phyloP scores from a whole-genome alignment of 2,797 vertebrate species.

The Hyperoplus lanceolatus region DNA sequence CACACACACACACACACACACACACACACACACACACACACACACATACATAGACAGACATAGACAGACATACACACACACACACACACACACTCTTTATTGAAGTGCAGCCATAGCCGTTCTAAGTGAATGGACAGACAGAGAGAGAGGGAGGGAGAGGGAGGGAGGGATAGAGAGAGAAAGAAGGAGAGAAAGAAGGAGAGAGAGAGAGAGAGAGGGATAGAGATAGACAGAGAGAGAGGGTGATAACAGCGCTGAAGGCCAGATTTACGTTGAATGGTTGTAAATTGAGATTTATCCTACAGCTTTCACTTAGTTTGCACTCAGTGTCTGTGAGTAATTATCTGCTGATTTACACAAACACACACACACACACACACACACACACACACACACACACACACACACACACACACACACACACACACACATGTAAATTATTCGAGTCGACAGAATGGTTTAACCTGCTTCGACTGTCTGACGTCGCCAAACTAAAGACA shows the following conservation, averaged over 20 bases:
- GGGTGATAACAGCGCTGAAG: not conserved
- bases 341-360: constrained; percentile 36
- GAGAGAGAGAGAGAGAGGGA: too few species aligned
- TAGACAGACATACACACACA: not conserved
- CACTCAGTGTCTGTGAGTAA: constrained; percentile 5
- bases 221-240: not conserved
- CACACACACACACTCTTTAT: not conserved
- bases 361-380: constrained; percentile 5
- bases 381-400: not conserved
- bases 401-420: too few species aligned
- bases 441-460: too few species aligned
- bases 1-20: not conserved
- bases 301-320: not conserved
- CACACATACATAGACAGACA: rapidly evolving
- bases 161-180: too few species aligned
- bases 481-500: too few species aligned
- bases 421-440: too few species aligned
- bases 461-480: too few species aligned
- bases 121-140: too few species aligned
- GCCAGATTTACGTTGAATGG: constrained; percentile 1
- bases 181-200: too few species aligned
- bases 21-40: not conserved
- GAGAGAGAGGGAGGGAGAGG: not conserved
- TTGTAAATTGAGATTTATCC: constrained; percentile 6
- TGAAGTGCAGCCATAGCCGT: too few species aligned